Conservation (phyloP, 2,797 vertebrate species). For the Coregonus ussuriensis region DNA sequence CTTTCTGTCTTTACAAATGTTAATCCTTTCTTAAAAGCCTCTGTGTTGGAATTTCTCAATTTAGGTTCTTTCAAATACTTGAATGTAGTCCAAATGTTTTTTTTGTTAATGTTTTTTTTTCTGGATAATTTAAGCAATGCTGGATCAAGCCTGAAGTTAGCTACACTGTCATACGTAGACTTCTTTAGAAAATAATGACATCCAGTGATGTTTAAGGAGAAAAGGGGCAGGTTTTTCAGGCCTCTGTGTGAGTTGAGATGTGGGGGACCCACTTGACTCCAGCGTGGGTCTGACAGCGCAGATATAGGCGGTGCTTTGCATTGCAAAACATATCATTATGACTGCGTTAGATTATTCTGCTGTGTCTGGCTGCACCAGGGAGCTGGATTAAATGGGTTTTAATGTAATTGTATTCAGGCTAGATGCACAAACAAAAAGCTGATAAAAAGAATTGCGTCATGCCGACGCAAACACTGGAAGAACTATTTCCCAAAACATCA, state of each 20-base stretch:
- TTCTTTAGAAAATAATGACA: neutral
- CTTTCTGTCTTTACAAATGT: neutral
- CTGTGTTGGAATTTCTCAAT: neutral
- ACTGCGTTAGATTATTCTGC: slow-evolving; percentile 62
- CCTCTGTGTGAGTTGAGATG: neutral
- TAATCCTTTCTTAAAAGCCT: neutral
- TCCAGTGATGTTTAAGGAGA: neutral
- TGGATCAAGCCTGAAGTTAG: neutral
- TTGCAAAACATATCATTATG: slow-evolving; percentile 73
- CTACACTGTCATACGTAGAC: neutral
- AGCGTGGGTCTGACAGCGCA: neutral
- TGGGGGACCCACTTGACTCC: neutral
- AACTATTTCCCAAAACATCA: slow-evolving; percentile 41
- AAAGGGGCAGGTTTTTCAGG: neutral
- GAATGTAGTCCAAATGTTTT: neutral
- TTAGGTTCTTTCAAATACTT: neutral
- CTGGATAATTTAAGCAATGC: neutral
- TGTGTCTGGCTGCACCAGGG: slow-evolving; percentile 41
- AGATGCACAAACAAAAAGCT: slow-evolving; percentile 43
- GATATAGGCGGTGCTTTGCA: slow-evolving; percentile 53
- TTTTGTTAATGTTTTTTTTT: neutral
- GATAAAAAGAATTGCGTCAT: slow-evolving; percentile 44
- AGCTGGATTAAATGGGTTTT: slow-evolving; percentile 56
- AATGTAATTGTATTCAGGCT: slow-evolving; percentile 57
- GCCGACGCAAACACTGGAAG: slow-evolving; percentile 19